Evolutionary conservation across 2,797 vertebrate genomes (phyloP), one percentile per base, ranked within the genome.

Genomic region (Protosalanx chinensis): DNA sequence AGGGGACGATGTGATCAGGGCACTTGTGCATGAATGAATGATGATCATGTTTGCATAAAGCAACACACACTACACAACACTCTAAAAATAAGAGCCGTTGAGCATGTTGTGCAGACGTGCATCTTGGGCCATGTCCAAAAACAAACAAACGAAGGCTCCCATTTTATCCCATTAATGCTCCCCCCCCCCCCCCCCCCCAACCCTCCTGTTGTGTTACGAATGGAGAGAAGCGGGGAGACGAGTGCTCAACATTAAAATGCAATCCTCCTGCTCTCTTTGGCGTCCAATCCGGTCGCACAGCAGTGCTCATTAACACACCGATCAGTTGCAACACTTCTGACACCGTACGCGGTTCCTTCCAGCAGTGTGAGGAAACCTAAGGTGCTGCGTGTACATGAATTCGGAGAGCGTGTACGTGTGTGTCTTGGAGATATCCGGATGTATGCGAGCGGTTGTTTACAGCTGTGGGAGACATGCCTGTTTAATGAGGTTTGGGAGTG

Each of bases 401-500:
- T 12, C 41, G 10, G 58, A 7, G 67, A 7, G 12, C 5, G 16
- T 16, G 20, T 46, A 27, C 65, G 58, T 10, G 64, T 41, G 64
- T 20, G 62, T 67, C 35, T 67, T n/a, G 69, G 77, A 79, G 81
- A 78, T 82, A 78, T 82, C 81, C 68, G 67, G 79, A 86, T 86
- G 53, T 68, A 12, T 56, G 66, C 79, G 72, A 46, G 41, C 58
- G 56, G 67, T 71, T 84, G 75, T 83, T 75, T 83, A 83, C 88
- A 90, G 85, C 89, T 90, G 89, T 66, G 71, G 81, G 84, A 89
- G 89, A 88, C 80, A 13, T 86, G 82, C 77, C 75, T 85, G 72
- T 87, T 85, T 91, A 90, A 90, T 89, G 84, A 88, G 86, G 80
- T 88, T 85, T 78, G 82, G 80, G 77, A 76, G 87, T 84, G 81